Evolutionary conservation across 2,888 invertebrate genomes (phyloP).

Genomic region (Prosapia bicincta): DNA sequence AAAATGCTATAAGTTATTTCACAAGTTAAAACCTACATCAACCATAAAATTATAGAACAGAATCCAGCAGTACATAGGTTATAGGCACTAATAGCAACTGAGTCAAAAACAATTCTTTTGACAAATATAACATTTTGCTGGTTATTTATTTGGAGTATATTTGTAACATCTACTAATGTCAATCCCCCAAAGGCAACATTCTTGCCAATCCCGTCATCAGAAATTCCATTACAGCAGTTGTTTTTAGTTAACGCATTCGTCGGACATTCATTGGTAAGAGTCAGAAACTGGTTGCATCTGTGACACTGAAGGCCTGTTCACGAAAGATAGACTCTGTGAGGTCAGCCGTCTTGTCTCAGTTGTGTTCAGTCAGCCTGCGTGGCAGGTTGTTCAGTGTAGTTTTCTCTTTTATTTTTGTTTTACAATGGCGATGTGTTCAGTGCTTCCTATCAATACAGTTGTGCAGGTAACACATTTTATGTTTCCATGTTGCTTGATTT

Average conservation of each 20-base stretch:
- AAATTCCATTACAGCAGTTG: not conserved
- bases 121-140: too few species aligned
- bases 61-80: too few species aligned
- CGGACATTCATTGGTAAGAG: not conserved
- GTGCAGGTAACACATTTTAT: not conserved
- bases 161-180: too few species aligned
- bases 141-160: too few species aligned
- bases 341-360: not conserved
- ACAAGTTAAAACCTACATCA: too few species aligned
- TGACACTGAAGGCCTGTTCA: not conserved
- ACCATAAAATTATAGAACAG: too few species aligned
- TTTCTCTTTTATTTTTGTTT: not conserved
- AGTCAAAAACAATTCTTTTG: too few species aligned
- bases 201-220: not conserved
- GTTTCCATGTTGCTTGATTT: too few species aligned
- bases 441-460: constrained; percentile 4
- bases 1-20: too few species aligned
- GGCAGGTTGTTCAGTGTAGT: not conserved
- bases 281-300: not conserved
- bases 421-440: constrained; percentile 22
- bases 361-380: too few species aligned
- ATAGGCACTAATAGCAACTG: too few species aligned
- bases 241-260: too few species aligned
- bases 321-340: not conserved
- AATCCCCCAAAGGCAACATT: not conserved